A percentile compares a stretch with the other conserved stretches of the same genome.
phyloP scores from a whole-genome alignment of 2,888 invertebrate species.

The Sialis fuliginosa region DNA sequence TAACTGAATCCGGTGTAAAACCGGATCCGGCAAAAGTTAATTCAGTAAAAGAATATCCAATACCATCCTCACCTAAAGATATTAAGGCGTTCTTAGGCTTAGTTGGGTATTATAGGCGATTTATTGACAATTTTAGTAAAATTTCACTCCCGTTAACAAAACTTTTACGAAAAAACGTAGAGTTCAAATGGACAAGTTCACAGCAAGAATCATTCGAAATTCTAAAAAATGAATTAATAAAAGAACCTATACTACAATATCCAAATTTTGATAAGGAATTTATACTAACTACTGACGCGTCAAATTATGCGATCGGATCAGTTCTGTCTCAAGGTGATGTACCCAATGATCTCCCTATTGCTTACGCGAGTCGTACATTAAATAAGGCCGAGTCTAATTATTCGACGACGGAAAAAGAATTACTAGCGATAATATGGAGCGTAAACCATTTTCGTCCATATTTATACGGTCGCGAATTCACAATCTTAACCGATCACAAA shows the following conservation, averaged over 20 bases:
- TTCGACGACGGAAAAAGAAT: too few species aligned
- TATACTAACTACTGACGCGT: constrained; percentile 1
- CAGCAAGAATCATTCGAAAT: background rate
- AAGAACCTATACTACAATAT: constrained; percentile 1
- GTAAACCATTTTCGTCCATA: too few species aligned
- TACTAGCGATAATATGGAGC: too few species aligned
- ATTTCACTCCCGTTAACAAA: background rate
- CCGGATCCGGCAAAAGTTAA: background rate
- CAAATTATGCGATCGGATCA: background rate
- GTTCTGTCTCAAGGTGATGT: constrained; percentile 1
- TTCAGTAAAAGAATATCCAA: background rate
- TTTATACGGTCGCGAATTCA: too few species aligned
- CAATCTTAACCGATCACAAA: too few species aligned
- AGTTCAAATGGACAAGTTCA: background rate
- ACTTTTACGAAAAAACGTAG: background rate
- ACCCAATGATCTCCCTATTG: background rate
- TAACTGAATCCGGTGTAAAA: constrained; percentile 11
- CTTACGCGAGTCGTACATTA: too few species aligned
- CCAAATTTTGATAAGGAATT: constrained; percentile 1
- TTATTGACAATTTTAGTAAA: background rate
- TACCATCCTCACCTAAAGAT: background rate
- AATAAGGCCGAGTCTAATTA: too few species aligned
- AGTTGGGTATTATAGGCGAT: background rate
- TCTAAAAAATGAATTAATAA: background rate
- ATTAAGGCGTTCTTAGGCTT: background rate